These are phyloP conservation scores for Nesoenas mayeri DNA, from an alignment of 2,113 vertebrate species.

Conservation along the genomic window DNA sequence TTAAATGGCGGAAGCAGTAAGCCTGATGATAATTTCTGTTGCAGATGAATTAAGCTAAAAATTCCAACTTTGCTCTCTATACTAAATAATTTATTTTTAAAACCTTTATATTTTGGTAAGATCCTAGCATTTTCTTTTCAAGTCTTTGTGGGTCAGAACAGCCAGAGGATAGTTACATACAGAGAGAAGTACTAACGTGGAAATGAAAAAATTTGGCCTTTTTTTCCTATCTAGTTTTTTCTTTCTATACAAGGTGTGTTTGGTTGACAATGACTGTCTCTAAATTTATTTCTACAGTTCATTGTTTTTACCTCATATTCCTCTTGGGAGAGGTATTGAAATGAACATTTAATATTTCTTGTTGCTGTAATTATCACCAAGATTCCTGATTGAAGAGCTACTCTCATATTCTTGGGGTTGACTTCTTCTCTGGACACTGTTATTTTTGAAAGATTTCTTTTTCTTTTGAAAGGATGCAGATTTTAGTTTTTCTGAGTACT, in stretches of 20 bases:
- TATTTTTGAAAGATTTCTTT: background rate
- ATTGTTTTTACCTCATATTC: background rate
- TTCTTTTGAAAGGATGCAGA: background rate
- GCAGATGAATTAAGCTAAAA: background rate
- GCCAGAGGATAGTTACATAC: background rate
- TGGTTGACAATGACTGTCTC: background rate
- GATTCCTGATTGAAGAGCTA: background rate
- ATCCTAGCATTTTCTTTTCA: background rate
- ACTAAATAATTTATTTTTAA: background rate
- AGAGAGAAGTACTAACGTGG: background rate
- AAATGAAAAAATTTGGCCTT: background rate
- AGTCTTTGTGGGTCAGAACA: background rate
- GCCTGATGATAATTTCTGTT: background rate
- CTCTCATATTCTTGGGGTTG: background rate
- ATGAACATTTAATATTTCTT: background rate
- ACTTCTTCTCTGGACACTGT: background rate
- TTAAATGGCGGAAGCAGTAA: background rate
- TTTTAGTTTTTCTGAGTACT: background rate
- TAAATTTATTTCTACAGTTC: background rate
- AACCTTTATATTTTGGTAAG: background rate
- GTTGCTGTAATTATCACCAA: background rate
- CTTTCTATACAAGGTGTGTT: background rate
- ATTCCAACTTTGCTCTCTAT: background rate
- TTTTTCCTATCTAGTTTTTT: background rate
- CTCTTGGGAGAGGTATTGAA: background rate